Conservation (phyloP, 2,797 vertebrate species). For the Myripristis jacobus region DNA sequence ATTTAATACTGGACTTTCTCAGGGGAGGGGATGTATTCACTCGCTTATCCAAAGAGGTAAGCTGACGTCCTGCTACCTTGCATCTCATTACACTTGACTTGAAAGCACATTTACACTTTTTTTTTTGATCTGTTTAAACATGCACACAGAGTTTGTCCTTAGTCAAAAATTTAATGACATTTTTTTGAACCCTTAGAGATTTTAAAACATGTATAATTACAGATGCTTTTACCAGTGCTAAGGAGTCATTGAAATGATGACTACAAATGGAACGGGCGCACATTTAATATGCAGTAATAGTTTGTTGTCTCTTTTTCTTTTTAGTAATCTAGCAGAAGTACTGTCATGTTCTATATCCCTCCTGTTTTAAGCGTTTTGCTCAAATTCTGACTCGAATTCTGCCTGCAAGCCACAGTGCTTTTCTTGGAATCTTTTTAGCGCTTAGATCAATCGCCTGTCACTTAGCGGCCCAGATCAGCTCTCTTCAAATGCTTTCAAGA, state of each 20-base stretch:
- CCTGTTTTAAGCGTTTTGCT: slow-evolving; percentile 33
- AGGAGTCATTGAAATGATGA: slow-evolving; percentile 41
- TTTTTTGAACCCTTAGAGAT: not conserved
- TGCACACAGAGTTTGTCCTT: not conserved
- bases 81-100: slow-evolving; percentile 1
- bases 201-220: slow-evolving; percentile 26
- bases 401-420: slow-evolving; percentile 29
- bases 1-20: slow-evolving; percentile 99
- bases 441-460: slow-evolving; percentile 58
- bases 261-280: slow-evolving; percentile 55
- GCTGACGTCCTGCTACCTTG: slow-evolving; percentile 63
- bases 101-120: not conserved
- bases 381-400: slow-evolving; percentile 44
- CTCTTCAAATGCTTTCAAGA: slow-evolving; percentile 54
- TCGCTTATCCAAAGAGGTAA: slow-evolving; percentile 99
- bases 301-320: slow-evolving; percentile 22
- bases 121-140: not conserved
- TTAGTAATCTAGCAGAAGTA: not conserved
- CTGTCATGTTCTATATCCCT: slow-evolving; percentile 46
- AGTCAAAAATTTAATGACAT: not conserved
- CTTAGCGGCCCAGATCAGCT: slow-evolving; percentile 50
- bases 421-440: slow-evolving; percentile 31
- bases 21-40: slow-evolving; percentile 99
- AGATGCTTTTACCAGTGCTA: slow-evolving; percentile 35
- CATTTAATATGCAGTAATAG: slow-evolving; percentile 28